A percentile compares a stretch with the other conserved stretches of the same genome.
phyloP scores from a whole-genome alignment of 2,113 vertebrate genomes.

The Osmerus mordax region DNA sequence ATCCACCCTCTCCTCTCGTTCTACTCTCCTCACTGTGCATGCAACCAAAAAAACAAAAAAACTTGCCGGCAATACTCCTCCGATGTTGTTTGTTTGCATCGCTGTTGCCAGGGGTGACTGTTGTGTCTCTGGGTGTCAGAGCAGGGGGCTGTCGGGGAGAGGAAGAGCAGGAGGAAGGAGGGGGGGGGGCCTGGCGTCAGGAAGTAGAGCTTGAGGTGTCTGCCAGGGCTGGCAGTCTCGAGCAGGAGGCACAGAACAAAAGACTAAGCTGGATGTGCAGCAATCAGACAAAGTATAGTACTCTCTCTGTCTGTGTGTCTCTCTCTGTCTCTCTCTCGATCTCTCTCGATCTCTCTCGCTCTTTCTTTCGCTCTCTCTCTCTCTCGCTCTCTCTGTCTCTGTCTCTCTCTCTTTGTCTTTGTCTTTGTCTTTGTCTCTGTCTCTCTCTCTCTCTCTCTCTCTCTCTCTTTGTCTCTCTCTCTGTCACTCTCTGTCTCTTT shows the following conservation, averaged over 20 bases:
- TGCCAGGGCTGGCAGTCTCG: conserved; percentile 32
- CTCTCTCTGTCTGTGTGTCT: too few species aligned
- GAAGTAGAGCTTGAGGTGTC: conserved; percentile 25
- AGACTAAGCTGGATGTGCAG: not conserved
- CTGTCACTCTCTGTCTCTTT: too few species aligned
- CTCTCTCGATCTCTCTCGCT: not conserved
- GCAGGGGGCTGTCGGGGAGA: conserved; percentile 27
- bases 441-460: too few species aligned
- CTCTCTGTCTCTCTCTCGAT: too few species aligned
- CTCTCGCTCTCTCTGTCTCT: not conserved
- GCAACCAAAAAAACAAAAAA: conserved; percentile 7
- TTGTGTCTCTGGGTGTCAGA: conserved; percentile 53
- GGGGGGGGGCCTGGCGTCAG: conserved; percentile 30
- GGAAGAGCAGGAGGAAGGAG: conserved; percentile 9
- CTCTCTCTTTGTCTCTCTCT: too few species aligned
- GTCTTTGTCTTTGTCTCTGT: not conserved
- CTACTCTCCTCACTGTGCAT: conserved; percentile 7
- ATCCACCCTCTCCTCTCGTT: too few species aligned
- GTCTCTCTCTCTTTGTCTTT: not conserved
- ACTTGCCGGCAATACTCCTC: conserved; percentile 15
- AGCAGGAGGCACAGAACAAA: not conserved
- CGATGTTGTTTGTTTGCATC: conserved; percentile 55
- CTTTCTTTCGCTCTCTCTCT: not conserved
- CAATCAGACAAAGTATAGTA: too few species aligned
- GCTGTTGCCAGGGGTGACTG: conserved; percentile 57